These are phyloP conservation scores for Harpalus rubripes DNA, from an alignment of 2,888 invertebrate genomes.

Conservation along the genomic window DNA sequence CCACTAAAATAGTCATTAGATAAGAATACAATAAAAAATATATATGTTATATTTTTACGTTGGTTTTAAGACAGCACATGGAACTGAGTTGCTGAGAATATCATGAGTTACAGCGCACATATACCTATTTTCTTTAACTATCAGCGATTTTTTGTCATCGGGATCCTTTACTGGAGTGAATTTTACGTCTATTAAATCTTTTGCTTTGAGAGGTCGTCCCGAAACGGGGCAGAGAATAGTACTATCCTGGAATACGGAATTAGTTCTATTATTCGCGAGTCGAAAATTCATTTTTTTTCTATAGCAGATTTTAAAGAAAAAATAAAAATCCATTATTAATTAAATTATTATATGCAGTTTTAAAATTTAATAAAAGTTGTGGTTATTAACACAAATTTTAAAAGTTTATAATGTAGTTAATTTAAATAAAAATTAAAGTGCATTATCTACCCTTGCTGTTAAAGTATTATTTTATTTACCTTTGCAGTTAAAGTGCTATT, in stretches of 20 bases:
- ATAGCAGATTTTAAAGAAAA: background rate
- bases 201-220: conserved; percentile 90
- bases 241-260: conserved; percentile 79
- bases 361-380: too few relatives aligned
- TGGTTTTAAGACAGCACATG: conserved; percentile 93
- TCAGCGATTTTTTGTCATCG: conserved; percentile 91
- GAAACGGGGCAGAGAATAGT: conserved; percentile 91
- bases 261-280: too few relatives aligned
- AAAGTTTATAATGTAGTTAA: too few relatives aligned
- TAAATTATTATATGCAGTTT: too few relatives aligned
- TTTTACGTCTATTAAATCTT: conserved; percentile 94
- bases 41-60: conserved; percentile 81
- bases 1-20: conserved; percentile 83
- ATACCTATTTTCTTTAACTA: conserved; percentile 94
- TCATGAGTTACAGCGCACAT: conserved; percentile 99
- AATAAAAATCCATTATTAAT: too few relatives aligned
- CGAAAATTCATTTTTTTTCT: background rate
- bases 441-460: too few relatives aligned
- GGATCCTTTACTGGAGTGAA: conserved; percentile 95
- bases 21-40: conserved; percentile 12
- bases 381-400: too few relatives aligned
- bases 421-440: too few relatives aligned
- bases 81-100: conserved; percentile 94
- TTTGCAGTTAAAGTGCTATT: too few relatives aligned
- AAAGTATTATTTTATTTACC: too few relatives aligned